Percentiles rank a stretch among this genome's conserved stretches.
These are phyloP conservation scores for Megalurothrips usitatus DNA, from an alignment of 2,888 invertebrate genomes.

Conservation along the genomic window DNA sequence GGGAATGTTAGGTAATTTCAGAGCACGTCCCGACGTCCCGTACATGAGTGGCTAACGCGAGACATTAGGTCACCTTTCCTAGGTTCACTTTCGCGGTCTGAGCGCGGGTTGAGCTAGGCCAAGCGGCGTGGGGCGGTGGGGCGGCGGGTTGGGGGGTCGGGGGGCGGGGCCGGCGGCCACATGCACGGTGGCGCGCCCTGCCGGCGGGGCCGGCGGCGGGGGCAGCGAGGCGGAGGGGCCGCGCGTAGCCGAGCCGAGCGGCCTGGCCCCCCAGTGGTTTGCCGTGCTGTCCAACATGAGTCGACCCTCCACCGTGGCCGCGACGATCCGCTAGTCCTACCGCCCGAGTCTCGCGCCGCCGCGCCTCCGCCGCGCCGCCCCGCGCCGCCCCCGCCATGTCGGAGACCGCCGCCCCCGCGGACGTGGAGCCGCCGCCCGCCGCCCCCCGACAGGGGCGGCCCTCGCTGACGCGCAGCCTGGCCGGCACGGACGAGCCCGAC, in stretches of 20 bases:
- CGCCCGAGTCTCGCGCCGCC: not conserved
- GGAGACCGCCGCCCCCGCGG: constrained; percentile 42
- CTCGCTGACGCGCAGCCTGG: not conserved
- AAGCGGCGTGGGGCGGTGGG: not conserved
- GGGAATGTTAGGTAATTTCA: not conserved
- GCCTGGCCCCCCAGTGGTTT: not conserved
- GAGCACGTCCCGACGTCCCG: not conserved
- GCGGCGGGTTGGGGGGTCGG: not conserved
- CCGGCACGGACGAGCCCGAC: not conserved
- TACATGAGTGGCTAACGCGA: not conserved
- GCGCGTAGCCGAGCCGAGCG: not conserved
- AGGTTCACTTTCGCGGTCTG: not conserved
- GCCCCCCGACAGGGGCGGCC: not conserved
- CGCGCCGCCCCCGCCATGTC: not conserved
- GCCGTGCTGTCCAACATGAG: constrained; percentile 6
- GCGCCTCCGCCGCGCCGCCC: not conserved
- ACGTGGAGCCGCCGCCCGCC: constrained; percentile 44
- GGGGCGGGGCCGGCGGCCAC: not conserved
- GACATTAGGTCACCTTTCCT: not conserved
- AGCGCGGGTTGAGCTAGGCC: not conserved
- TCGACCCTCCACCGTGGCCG: not conserved
- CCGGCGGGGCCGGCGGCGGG: not conserved
- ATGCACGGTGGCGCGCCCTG: constrained; percentile 1
- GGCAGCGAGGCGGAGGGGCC: not conserved
- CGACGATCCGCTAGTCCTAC: not conserved